A percentile compares a stretch with the other conserved stretches of the same genome.
These are phyloP conservation scores for Achlya flavicornis DNA, from an alignment of 2,888 invertebrate species.

Conservation along the genomic window DNA sequence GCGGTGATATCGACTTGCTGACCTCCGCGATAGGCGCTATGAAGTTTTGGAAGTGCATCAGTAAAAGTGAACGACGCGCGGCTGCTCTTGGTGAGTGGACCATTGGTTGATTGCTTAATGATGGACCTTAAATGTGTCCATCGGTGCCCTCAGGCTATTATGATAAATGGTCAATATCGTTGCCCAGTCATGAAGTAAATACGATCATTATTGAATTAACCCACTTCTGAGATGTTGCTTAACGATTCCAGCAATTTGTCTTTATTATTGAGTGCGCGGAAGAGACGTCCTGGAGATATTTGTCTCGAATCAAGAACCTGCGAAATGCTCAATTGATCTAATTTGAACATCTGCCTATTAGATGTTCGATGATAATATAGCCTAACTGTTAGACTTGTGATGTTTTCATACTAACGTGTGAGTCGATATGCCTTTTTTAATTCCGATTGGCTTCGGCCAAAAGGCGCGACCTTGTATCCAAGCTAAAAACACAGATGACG, in stretches of 20 bases:
- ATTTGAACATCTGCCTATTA: no score
- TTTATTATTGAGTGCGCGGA: constrained; percentile 40
- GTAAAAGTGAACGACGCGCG: constrained; percentile 58
- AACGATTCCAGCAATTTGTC: constrained; percentile 50
- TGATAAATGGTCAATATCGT: constrained; percentile 4
- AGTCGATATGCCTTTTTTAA: constrained; percentile 3
- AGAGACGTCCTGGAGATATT: constrained; percentile 32
- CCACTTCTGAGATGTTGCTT: constrained; percentile 35
- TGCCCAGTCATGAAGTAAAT: constrained; percentile 16
- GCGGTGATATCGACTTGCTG: constrained; percentile 51
- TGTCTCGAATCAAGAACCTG: constrained; percentile 17
- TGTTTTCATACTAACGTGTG: neutral
- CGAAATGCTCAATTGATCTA: neutral
- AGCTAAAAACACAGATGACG: neutral
- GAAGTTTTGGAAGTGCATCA: constrained; percentile 79
- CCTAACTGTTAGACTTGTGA: neutral
- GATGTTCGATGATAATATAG: no score
- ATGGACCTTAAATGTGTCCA: neutral
- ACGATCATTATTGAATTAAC: constrained; percentile 45
- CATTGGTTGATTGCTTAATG: neutral
- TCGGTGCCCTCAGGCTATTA: neutral
- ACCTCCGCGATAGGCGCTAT: constrained; percentile 50
- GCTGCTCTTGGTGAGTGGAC: constrained; percentile 60
- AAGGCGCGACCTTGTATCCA: neutral
- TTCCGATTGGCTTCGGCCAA: neutral